Conservation (phyloP, 2,888 invertebrate genomes). For the Fissipunctia ypsillon region DNA sequence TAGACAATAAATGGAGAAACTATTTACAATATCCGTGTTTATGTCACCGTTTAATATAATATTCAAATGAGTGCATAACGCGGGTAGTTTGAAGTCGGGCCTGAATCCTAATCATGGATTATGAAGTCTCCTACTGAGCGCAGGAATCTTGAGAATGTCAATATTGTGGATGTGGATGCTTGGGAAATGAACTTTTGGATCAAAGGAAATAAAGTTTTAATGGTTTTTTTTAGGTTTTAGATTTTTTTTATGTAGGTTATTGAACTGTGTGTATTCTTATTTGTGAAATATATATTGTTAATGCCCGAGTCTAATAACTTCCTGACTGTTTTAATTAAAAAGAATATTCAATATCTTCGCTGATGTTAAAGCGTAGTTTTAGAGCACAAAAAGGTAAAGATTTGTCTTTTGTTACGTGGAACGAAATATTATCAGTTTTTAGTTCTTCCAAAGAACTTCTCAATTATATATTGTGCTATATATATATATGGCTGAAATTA, state of each 20-base stretch:
- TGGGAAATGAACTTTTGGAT: neutral
- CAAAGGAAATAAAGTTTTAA: conserved; percentile 14
- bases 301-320: too few relatives aligned
- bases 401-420: too few relatives aligned
- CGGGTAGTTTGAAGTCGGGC: conserved; percentile 55
- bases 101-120: conserved; percentile 67
- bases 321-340: neutral
- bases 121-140: conserved; percentile 50
- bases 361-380: too few relatives aligned
- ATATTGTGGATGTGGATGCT: conserved; percentile 59
- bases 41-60: conserved; percentile 69
- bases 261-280: too few relatives aligned
- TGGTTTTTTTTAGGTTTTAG: neutral
- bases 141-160: conserved; percentile 61
- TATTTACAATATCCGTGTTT: conserved; percentile 55
- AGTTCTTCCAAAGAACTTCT: too few relatives aligned
- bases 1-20: conserved; percentile 28
- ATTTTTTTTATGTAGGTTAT: neutral
- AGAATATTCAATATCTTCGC: too few relatives aligned
- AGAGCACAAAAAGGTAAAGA: too few relatives aligned
- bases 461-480: too few relatives aligned
- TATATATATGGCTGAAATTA: too few relatives aligned
- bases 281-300: too few relatives aligned
- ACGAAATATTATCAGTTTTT: too few relatives aligned
- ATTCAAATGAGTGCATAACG: conserved; percentile 69